Percentiles rank a stretch among this genome's conserved stretches.
Conservation (phyloP, 2,113 vertebrate genomes). For the Toxotes chatareus region DNA sequence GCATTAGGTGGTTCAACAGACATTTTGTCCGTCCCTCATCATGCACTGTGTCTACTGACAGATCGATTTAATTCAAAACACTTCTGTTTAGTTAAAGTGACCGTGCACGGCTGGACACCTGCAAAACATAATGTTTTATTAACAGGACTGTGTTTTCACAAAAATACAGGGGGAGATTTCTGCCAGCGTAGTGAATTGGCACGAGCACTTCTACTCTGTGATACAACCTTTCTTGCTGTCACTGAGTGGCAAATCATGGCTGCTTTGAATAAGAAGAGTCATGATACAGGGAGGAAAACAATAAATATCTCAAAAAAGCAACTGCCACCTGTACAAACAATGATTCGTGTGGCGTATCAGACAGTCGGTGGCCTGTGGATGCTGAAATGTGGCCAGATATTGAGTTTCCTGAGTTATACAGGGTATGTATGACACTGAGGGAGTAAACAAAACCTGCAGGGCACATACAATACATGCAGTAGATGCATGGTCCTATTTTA, state of each 20-base stretch:
- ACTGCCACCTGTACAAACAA: neutral
- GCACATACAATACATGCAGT: too few species aligned
- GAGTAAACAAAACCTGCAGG: slow-evolving; percentile 1
- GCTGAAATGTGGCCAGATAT: neutral
- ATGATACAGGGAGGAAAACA: neutral
- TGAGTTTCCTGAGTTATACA: neutral
- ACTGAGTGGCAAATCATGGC: too few species aligned
- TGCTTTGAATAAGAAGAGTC: neutral
- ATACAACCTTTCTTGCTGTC: too few species aligned
- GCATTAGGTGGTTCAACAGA: slow-evolving; percentile 21
- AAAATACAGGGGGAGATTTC: too few species aligned
- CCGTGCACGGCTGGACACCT: neutral
- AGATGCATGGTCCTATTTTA: neutral
- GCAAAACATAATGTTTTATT: neutral
- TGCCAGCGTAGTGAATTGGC: neutral
- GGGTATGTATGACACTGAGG: neutral
- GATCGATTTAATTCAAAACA: slow-evolving; percentile 25
- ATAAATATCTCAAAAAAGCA: neutral
- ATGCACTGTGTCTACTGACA: neutral
- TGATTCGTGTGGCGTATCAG: neutral
- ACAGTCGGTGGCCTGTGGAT: neutral
- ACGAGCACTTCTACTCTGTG: neutral
- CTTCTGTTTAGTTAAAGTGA: slow-evolving; percentile 28
- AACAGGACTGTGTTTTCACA: too few species aligned
- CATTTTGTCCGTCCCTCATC: neutral